Percentiles rank a stretch among this genome's conserved stretches.
These are phyloP conservation scores for Xestia rhomboidea DNA, from an alignment of 2,888 invertebrate genomes.

Conservation along the genomic window DNA sequence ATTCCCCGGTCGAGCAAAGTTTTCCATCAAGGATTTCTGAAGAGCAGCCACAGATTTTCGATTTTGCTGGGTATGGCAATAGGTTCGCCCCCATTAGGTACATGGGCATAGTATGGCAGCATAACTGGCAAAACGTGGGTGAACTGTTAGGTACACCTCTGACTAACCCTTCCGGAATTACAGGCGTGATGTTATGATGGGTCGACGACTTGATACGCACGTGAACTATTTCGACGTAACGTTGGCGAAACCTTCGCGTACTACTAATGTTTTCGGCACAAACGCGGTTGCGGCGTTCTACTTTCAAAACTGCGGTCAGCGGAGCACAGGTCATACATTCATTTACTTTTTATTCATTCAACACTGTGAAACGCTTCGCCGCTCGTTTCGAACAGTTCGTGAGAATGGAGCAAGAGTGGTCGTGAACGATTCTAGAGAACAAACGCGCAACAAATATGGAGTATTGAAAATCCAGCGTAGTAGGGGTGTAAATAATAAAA, in stretches of 20 bases:
- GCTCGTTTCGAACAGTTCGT: slow-evolving; percentile 35
- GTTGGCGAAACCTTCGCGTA: slow-evolving; percentile 46
- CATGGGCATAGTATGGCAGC: background rate
- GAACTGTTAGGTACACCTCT: background rate
- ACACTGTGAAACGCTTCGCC: slow-evolving; percentile 43
- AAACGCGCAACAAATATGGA: slow-evolving; percentile 9
- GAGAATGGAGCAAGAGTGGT: slow-evolving; percentile 39
- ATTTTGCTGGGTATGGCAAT: background rate
- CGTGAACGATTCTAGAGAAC: slow-evolving; percentile 27
- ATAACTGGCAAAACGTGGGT: background rate
- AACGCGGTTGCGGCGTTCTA: slow-evolving; percentile 76
- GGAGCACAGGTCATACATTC: slow-evolving; percentile 77
- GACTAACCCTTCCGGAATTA: background rate
- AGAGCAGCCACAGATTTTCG: background rate
- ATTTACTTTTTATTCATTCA: slow-evolving; percentile 69
- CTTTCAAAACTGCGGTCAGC: slow-evolving; percentile 80
- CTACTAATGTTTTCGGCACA: slow-evolving; percentile 60
- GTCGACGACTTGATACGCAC: slow-evolving; percentile 44
- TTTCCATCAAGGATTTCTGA: background rate
- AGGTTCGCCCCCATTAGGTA: background rate
- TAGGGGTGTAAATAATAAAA: too few relatives aligned
- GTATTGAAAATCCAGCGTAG: slow-evolving; percentile 11
- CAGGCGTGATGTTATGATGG: slow-evolving; percentile 17
- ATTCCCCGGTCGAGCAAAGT: background rate
- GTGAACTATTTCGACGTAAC: slow-evolving; percentile 60